A percentile compares a stretch with the other conserved stretches of the same genome.
These are phyloP conservation scores for Bombus haemorrhoidalis DNA, from an alignment of 1,140 invertebrate species.

Conservation along the genomic window DNA sequence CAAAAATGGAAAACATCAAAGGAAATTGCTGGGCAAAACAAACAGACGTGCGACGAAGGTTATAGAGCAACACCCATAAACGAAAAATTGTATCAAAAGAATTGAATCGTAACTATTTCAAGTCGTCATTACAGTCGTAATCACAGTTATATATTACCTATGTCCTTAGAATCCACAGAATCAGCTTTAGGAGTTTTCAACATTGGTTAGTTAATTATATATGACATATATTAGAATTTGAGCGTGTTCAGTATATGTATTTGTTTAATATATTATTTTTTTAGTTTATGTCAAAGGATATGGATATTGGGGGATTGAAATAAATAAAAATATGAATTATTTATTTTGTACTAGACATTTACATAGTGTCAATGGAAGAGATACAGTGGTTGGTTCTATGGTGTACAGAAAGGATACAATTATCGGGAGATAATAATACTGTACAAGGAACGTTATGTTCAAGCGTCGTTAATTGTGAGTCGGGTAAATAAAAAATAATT, in stretches of 20 bases:
- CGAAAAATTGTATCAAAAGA: too few relatives aligned
- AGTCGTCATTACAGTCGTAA: not conserved
- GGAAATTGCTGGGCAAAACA: not conserved
- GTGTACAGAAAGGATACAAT: not conserved
- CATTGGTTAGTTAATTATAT: constrained; percentile 55
- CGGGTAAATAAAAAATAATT: constrained; percentile 16
- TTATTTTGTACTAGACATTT: constrained; percentile 8
- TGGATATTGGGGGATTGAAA: not conserved
- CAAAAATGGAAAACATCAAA: not conserved
- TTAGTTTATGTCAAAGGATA: not conserved
- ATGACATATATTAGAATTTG: not conserved
- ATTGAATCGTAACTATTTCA: too few relatives aligned
- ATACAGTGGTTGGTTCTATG: not conserved
- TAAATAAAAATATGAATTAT: not conserved
- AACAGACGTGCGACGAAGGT: not conserved
- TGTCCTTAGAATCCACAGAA: constrained; percentile 77
- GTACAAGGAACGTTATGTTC: constrained; percentile 19
- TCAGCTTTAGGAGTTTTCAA: constrained; percentile 76
- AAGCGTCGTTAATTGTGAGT: constrained; percentile 7
- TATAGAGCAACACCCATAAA: too few relatives aligned
- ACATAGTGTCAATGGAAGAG: not conserved
- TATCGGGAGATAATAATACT: not conserved
- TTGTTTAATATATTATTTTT: not conserved
- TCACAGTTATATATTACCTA: constrained; percentile 74
- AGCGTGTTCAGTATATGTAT: not conserved